Conservation (phyloP, 2,888 invertebrate genomes). For the Acrobeloides nanus region DNA sequence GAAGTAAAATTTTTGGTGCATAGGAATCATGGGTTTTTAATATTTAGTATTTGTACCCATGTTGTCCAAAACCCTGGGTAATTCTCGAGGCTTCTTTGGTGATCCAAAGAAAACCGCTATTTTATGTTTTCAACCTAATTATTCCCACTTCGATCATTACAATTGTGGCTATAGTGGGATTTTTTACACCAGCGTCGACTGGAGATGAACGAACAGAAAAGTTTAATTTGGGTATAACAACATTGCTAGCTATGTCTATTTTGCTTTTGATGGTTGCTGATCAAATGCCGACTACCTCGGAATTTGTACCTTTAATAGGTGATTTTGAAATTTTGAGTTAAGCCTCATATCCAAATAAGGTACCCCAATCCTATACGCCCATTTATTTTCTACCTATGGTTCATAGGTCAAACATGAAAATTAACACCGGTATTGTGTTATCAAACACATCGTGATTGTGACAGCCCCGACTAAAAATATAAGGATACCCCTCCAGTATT, state of each 20-base stretch:
- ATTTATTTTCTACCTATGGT: too few species aligned
- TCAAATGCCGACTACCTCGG: conserved; percentile 56
- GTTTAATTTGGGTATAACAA: conserved; percentile 42
- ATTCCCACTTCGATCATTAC: conserved; percentile 57
- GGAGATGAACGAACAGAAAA: conserved; percentile 53
- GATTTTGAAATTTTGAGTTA: too few species aligned
- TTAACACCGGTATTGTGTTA: too few species aligned
- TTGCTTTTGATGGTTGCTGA: conserved; percentile 58
- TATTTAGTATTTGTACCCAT: conserved; percentile 52
- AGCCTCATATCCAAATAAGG: too few species aligned
- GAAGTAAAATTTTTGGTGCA: conserved; percentile 27
- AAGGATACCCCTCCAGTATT: too few species aligned
- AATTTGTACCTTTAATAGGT: conserved; percentile 49
- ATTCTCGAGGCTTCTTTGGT: conserved; percentile 27
- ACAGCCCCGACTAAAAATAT: too few species aligned
- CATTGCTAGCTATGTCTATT: conserved; percentile 57
- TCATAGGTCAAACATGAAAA: too few species aligned
- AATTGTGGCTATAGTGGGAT: conserved; percentile 54
- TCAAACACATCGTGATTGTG: too few species aligned
- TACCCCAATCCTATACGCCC: neutral
- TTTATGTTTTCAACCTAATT: conserved; percentile 54
- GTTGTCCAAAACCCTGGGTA: conserved; percentile 42
- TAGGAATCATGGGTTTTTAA: too few species aligned
- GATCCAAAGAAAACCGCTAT: conserved; percentile 44
- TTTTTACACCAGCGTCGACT: conserved; percentile 56